Evolutionary conservation across 2,113 vertebrate genomes (phyloP).

Genomic region (Neomonachus schauinslandi): DNA sequence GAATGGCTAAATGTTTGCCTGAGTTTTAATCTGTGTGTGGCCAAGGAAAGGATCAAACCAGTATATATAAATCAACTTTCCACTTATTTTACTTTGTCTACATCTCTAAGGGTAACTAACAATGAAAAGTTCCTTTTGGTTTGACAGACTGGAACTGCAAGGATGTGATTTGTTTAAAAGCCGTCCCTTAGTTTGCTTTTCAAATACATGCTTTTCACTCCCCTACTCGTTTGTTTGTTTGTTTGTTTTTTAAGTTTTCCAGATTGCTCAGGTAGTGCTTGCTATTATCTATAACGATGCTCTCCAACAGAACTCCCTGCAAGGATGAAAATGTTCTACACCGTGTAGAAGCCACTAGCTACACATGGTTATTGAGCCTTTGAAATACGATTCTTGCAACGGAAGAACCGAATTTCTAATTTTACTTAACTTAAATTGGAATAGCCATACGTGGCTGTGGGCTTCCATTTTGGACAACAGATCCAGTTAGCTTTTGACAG

Average conservation of each 20-base stretch:
- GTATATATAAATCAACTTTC: not conserved
- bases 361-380: not conserved
- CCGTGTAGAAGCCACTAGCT: not conserved
- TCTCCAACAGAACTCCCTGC: not conserved
- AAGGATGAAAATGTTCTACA: accelerated
- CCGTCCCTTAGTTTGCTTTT: not conserved
- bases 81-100: not conserved
- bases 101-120: not conserved
- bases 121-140: not conserved
- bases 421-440: not conserved
- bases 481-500: not conserved
- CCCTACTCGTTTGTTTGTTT: not conserved
- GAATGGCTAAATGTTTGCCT: not conserved
- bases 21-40: not conserved
- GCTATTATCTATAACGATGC: not conserved
- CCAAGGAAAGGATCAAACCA: not conserved
- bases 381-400: not conserved
- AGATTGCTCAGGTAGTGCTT: not conserved
- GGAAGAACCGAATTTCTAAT: not conserved
- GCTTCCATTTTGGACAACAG: not conserved
- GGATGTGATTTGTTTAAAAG: not conserved
- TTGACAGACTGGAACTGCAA: not conserved
- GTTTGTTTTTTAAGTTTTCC: not conserved
- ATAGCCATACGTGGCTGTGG: not conserved
- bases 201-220: not conserved